Evolutionary conservation across 2,797 vertebrate species (phyloP).

Genomic region (Neosilurus hyrtlii): DNA sequence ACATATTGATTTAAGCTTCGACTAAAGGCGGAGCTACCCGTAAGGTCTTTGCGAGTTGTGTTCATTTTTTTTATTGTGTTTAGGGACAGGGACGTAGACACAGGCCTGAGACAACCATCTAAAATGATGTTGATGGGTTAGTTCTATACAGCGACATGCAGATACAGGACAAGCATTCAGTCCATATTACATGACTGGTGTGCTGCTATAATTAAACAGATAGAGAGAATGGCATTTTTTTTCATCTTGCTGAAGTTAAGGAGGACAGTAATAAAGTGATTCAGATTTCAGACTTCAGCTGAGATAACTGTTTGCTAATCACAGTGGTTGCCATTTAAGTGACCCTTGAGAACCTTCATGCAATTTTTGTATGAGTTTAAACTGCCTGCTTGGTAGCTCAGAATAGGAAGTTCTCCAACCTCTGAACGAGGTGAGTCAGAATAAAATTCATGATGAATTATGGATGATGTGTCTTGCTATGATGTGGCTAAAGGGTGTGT

Average conservation of each 20-base stretch:
- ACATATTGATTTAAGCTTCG: background rate
- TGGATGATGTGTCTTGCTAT: background rate
- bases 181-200: too few relatives aligned
- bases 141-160: too few relatives aligned
- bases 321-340: background rate
- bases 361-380: constrained; percentile 19
- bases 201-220: constrained; percentile 5
- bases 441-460: background rate
- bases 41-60: too few relatives aligned
- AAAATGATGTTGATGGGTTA: too few relatives aligned
- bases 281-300: constrained; percentile 8
- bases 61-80: too few relatives aligned
- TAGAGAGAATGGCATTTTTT: constrained; percentile 22
- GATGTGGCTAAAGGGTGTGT: constrained; percentile 22
- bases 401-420: background rate
- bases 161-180: too few relatives aligned
- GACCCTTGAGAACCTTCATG: background rate
- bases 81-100: too few relatives aligned
- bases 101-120: too few relatives aligned
- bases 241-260: constrained; percentile 24
- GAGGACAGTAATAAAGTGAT: constrained; percentile 25
- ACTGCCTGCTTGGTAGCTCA: background rate
- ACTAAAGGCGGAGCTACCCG: too few relatives aligned
- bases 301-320: background rate
- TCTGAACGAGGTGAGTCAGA: constrained; percentile 4